Conservation (phyloP, 2,797 vertebrate genomes). For the Echiichthys vipera region DNA sequence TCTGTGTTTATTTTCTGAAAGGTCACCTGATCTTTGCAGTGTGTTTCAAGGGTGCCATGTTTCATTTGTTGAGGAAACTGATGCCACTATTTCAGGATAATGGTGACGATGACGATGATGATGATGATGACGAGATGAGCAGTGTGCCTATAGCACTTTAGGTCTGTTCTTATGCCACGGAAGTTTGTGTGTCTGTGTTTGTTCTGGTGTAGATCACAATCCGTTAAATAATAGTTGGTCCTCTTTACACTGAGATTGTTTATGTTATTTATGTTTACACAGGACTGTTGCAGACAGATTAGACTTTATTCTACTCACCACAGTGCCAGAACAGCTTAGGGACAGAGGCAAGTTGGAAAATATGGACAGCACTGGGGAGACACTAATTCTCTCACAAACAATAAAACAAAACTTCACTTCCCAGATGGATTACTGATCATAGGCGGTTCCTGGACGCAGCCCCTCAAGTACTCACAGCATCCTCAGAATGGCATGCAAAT, state of each 20-base stretch:
- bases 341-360: conserved; percentile 23
- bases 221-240: background rate
- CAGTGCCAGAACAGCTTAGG: background rate
- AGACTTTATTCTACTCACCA: background rate
- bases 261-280: conserved; percentile 18
- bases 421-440: background rate
- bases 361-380: conserved; percentile 6
- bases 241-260: conserved; percentile 7
- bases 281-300: background rate
- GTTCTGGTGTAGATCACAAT: conserved; percentile 12
- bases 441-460: background rate
- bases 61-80: conserved; percentile 52
- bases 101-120: conserved; percentile 17
- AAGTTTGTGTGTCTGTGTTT: conserved; percentile 9
- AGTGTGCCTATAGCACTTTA: background rate
- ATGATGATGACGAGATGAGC: background rate
- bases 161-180: background rate
- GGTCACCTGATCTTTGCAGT: conserved; percentile 54
- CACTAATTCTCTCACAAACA: conserved; percentile 11
- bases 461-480: background rate
- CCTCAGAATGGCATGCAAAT: background rate
- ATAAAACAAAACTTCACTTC: background rate
- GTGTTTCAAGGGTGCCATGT: conserved; percentile 66
- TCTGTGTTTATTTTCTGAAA: conserved; percentile 74
- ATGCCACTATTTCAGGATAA: conserved; percentile 22